A percentile compares a stretch with the other conserved stretches of the same genome.
Evolutionary conservation across 2,113 vertebrate species (phyloP).

Genomic region (Rhinolophus sinicus): DNA sequence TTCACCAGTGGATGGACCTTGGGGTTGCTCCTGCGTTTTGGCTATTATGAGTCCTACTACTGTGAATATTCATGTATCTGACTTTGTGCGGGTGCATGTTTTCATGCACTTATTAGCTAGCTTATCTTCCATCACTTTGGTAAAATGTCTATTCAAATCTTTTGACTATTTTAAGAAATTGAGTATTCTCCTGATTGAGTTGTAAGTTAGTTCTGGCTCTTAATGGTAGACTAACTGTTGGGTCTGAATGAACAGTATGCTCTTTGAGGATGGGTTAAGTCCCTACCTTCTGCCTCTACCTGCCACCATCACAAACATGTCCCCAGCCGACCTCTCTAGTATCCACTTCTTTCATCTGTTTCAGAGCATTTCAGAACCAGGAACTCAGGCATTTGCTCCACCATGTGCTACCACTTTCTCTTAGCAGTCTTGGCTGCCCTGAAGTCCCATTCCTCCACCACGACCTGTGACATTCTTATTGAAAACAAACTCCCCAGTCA

Average conservation of each 20-base stretch:
- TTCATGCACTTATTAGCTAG: neutral
- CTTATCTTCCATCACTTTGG: neutral
- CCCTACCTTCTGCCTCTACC: neutral
- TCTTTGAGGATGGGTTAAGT: neutral
- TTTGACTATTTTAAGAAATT: neutral
- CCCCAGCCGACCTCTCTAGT: neutral
- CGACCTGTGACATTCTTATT: neutral
- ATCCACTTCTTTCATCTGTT: neutral
- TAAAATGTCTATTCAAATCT: neutral
- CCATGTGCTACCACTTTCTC: neutral
- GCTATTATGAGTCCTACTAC: neutral
- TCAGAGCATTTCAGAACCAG: neutral
- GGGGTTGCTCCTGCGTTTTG: neutral
- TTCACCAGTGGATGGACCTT: neutral
- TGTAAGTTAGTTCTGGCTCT: neutral
- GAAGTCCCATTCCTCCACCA: neutral
- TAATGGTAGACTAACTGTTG: neutral
- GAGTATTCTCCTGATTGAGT: neutral
- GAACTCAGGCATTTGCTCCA: neutral
- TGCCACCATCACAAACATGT: neutral
- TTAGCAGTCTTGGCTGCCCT: neutral
- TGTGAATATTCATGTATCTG: neutral
- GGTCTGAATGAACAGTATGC: neutral
- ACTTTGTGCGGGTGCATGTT: neutral
- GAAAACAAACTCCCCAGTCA: neutral